Evolutionary conservation across 2,113 vertebrate genomes (phyloP), one percentile per base, ranked within the genome.

Genomic region (Herpetotheres cachinnans): DNA sequence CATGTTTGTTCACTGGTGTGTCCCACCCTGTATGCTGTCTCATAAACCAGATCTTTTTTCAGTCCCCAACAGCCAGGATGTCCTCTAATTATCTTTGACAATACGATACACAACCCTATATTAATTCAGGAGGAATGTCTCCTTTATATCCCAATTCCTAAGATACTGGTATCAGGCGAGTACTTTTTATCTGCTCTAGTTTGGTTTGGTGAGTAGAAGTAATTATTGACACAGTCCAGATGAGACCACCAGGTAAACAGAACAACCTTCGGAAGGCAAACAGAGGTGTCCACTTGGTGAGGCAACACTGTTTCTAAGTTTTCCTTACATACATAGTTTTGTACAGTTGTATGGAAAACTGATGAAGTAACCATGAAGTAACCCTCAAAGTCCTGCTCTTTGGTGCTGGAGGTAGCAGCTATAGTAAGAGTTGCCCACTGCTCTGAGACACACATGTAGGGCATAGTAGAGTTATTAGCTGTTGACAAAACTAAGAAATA

Each of bases 361-460:
- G 50, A 10, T 11, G 50, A 74, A 59, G 21, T 58, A 6, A 18
- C 21, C 56, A 10, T 11, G 50, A 74, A 59, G 21, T 58, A 6
- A 18, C 21, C 56, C 47, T 54, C 61, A 20, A 18, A 82, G n/a
- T 27, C 55, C 69, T 67, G 70, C 50, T 44, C 40, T 67, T 17
- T 9, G 21, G 59, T 40, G 44, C 25, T 18, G 25, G 36, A 73
- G 46, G 25, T 9, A 26, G 61, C 42, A 86, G 29, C 66, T 82
- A 14, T 7, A 55, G 34, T 3, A 47, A 24, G 61, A 93, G 59
- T 12, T 83, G 44, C 38, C 32, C 15, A 24, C n/a, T 36, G 59
- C 36, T 26, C 78, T 4, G 13, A 61, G 67, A 49, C 27, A 61
- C 44, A 36, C 5, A 0, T 1, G 3, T 0, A 50, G 71, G 29